Evolutionary conservation across 2,888 invertebrate species (phyloP).

Genomic region (Plebejus argus): DNA sequence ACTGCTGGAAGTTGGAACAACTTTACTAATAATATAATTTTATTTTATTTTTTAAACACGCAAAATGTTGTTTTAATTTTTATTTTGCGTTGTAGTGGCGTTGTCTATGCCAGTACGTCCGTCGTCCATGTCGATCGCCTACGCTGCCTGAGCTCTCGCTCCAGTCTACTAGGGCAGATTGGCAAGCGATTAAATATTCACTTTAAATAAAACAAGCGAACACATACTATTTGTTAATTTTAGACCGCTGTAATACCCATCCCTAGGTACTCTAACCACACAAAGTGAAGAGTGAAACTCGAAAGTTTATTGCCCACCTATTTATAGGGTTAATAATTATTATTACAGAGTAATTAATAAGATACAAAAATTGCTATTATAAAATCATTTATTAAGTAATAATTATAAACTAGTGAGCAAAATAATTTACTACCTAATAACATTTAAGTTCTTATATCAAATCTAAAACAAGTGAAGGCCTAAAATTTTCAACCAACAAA

Average conservation of each 20-base stretch:
- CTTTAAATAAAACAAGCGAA: conserved; percentile 22
- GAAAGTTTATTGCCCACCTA: not conserved
- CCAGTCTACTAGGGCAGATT: conserved; percentile 16
- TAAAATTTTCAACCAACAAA: not conserved
- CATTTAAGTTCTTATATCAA: not conserved
- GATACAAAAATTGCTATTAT: not conserved
- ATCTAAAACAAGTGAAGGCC: not conserved
- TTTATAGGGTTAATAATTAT: not conserved
- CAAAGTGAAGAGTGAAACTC: not conserved
- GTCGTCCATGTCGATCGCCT: conserved; percentile 18
- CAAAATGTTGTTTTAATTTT: not conserved
- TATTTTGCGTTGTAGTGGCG: not conserved
- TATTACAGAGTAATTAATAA: too few relatives aligned
- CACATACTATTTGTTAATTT: conserved; percentile 10
- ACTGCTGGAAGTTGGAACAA: not conserved
- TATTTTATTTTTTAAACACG: not conserved
- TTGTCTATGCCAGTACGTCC: not conserved
- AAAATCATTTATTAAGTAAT: conserved; percentile 7
- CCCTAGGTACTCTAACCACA: not conserved
- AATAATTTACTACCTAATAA: conserved; percentile 13
- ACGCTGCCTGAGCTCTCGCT: conserved; percentile 19
- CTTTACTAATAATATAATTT: not conserved
- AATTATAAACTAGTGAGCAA: conserved; percentile 19
- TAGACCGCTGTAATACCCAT: not conserved
- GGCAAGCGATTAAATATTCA: conserved; percentile 30